Conservation (phyloP, 2,797 vertebrate species). For the Melanotaenia boesemani region DNA sequence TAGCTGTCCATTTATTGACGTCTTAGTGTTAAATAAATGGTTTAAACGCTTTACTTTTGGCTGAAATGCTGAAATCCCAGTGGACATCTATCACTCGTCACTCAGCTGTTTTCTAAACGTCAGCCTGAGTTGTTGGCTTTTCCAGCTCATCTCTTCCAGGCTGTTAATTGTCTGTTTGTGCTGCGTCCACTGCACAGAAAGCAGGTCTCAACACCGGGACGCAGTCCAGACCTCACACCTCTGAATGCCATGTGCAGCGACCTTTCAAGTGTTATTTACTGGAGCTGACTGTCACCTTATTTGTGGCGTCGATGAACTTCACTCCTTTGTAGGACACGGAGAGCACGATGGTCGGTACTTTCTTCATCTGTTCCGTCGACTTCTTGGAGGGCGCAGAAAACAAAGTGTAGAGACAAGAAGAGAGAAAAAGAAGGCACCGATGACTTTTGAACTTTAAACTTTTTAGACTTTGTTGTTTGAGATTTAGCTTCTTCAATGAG, state of each 20-base stretch:
- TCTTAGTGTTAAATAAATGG: conserved; percentile 18
- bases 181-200: conserved; percentile 5
- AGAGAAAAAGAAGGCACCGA: conserved; percentile 10
- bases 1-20: background rate
- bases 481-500: background rate
- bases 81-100: no score
- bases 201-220: conserved; percentile 9
- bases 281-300: conserved; percentile 87
- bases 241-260: conserved; percentile 40
- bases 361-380: conserved; percentile 99
- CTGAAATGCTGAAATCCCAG: background rate
- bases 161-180: conserved; percentile 23
- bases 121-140: no score
- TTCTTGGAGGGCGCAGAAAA: conserved; percentile 84
- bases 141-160: conserved; percentile 18
- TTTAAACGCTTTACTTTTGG: background rate
- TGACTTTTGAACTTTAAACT: conserved; percentile 38
- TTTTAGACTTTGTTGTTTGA: no score
- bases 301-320: conserved; percentile 99
- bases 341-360: conserved; percentile 97
- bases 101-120: no score
- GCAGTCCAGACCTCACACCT: conserved; percentile 7
- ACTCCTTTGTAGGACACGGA: conserved; percentile 99
- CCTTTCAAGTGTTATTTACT: conserved; percentile 54
- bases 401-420: conserved; percentile 4